Conservation (phyloP, 2,888 invertebrate species). For the Horisme vitalbata region DNA sequence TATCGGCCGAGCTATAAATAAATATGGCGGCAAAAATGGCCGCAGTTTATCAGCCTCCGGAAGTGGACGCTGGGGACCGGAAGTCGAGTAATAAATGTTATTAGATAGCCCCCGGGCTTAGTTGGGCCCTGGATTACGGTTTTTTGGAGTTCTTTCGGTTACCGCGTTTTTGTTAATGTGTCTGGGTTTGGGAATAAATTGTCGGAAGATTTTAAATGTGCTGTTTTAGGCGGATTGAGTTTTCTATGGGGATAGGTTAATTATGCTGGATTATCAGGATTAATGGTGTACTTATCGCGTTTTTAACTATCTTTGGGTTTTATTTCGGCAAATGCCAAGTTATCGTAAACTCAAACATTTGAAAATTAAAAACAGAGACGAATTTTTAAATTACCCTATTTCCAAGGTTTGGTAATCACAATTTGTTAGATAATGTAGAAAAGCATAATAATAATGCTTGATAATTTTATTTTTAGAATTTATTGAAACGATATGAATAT, state of each 20-base stretch:
- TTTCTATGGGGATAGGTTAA: conserved; percentile 40
- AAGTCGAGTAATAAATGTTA: conserved; percentile 80
- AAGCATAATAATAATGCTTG: too few species aligned
- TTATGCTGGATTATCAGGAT: conserved; percentile 32
- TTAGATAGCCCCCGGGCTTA: conserved; percentile 82
- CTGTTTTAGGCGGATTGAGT: conserved; percentile 33
- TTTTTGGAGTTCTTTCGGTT: conserved; percentile 71
- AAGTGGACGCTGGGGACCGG: conserved; percentile 80
- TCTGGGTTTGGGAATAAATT: conserved; percentile 77
- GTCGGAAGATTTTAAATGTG: conserved; percentile 58
- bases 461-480: too few species aligned
- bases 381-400: too few species aligned
- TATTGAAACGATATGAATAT: too few species aligned
- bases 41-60: conserved; percentile 79
- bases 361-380: too few species aligned
- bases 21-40: conserved; percentile 82
- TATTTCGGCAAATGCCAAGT: too few species aligned
- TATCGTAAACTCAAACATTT: too few species aligned
- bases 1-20: conserved; percentile 80
- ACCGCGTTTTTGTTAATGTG: conserved; percentile 77
- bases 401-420: too few species aligned
- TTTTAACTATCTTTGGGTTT: too few species aligned
- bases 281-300: background rate
- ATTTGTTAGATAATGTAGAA: too few species aligned
- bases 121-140: conserved; percentile 65